phyloP scores from a whole-genome alignment of 2,888 invertebrate genomes.

The Diploptera punctata region DNA sequence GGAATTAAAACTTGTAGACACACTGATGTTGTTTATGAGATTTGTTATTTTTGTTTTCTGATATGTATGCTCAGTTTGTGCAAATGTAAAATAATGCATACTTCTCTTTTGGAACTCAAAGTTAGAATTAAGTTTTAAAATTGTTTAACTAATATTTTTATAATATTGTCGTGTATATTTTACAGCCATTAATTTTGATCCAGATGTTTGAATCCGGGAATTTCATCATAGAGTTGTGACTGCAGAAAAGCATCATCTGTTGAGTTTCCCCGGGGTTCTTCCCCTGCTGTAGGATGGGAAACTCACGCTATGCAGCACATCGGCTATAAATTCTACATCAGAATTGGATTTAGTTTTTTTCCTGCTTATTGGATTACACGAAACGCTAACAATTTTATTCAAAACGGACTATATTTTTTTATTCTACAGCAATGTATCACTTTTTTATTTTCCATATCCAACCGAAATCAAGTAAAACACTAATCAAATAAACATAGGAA shows the following conservation, averaged over 20 bases:
- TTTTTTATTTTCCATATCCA: neutral
- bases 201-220: neutral
- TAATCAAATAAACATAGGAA: neutral
- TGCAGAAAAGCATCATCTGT: neutral
- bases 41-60: no score
- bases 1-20: no score
- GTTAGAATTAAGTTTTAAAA: no score
- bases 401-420: neutral
- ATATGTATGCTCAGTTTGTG: no score
- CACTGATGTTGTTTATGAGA: no score
- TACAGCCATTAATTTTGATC: neutral
- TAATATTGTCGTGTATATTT: no score
- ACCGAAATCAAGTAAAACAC: neutral
- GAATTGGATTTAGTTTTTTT: constrained; percentile 18
- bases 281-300: neutral
- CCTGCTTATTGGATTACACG: constrained; percentile 6
- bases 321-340: constrained; percentile 4
- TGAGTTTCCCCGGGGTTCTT: neutral
- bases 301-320: neutral
- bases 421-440: neutral
- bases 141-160: no score
- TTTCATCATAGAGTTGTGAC: neutral
- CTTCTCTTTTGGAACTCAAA: no score
- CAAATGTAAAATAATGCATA: no score
- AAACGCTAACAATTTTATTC: neutral